Evolutionary conservation across 2,113 vertebrate genomes (phyloP).

Genomic region (Dascyllus trimaculatus): DNA sequence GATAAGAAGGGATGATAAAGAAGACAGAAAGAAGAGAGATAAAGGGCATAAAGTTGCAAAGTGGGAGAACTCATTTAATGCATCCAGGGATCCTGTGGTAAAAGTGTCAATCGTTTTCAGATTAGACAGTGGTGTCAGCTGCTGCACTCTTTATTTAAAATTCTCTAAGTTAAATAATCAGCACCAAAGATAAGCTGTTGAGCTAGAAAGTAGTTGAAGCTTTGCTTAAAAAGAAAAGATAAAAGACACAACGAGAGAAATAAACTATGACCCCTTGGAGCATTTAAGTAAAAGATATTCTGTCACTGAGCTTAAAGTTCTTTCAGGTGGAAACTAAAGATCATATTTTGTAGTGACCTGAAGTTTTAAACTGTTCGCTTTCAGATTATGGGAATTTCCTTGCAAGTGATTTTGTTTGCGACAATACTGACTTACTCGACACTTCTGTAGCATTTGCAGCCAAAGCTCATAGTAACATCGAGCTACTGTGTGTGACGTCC

Average conservation of each 20-base stretch:
- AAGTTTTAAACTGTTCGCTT: too few species aligned
- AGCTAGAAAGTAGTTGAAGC: neutral
- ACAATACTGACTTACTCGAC: too few species aligned
- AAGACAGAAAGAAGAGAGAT: neutral
- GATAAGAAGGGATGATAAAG: neutral
- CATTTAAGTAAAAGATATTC: too few species aligned
- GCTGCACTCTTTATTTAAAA: neutral
- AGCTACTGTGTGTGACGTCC: too few species aligned
- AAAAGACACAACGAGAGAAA: neutral
- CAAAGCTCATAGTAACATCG: too few species aligned
- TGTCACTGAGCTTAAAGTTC: too few species aligned
- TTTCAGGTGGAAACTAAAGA: too few species aligned
- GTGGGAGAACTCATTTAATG: constrained; percentile 1
- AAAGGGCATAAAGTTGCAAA: neutral
- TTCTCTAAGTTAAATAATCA: neutral
- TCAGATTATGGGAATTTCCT: too few species aligned
- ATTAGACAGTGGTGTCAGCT: neutral
- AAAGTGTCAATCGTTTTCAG: constrained; percentile 12
- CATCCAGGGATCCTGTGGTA: neutral
- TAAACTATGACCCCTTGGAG: too few species aligned
- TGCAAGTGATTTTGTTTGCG: too few species aligned
- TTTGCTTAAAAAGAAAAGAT: neutral
- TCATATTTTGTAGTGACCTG: too few species aligned
- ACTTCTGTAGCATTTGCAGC: too few species aligned
- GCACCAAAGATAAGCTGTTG: neutral